These are phyloP conservation scores for Propithecus perrieri DNA, from an alignment of 2,797 vertebrate genomes.

Conservation along the genomic window DNA sequence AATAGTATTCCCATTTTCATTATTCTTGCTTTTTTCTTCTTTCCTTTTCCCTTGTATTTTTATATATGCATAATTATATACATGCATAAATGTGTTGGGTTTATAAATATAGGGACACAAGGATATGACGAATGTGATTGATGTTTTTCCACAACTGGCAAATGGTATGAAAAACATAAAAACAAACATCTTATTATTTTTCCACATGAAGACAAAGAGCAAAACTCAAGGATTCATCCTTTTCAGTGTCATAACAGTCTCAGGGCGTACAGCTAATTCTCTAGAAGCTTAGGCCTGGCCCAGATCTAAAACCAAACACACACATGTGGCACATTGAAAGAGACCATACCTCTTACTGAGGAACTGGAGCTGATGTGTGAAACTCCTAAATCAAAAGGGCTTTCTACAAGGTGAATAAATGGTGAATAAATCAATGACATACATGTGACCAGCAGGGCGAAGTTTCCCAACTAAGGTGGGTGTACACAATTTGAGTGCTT, in stretches of 20 bases:
- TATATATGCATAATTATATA: not conserved
- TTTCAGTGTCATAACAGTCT: not conserved
- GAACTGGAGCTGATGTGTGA: not conserved
- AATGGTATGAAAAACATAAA: not conserved
- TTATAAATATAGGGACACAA: slow-evolving; percentile 51
- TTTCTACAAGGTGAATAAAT: slow-evolving; percentile 30
- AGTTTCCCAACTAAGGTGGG: slow-evolving; percentile 48
- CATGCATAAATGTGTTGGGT: not conserved
- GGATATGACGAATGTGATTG: not conserved
- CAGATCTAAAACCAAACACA: not conserved
- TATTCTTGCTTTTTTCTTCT: not conserved
- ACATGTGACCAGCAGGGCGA: not conserved
- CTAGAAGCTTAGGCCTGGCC: not conserved
- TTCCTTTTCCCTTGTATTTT: not conserved
- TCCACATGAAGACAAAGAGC: not conserved
- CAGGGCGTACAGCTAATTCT: not conserved
- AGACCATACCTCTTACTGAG: not conserved
- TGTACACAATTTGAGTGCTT: slow-evolving; percentile 33
- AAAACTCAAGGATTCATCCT: not conserved
- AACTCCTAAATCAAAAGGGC: slow-evolving; percentile 25
- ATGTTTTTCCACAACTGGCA: not conserved
- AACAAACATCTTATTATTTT: not conserved
- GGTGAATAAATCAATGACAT: slow-evolving; percentile 41
- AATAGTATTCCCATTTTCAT: not conserved
- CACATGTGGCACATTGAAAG: not conserved